Base-by-base conservation (phyloP, 2,113 vertebrate species). In the Ceratotherium simum region DNA sequence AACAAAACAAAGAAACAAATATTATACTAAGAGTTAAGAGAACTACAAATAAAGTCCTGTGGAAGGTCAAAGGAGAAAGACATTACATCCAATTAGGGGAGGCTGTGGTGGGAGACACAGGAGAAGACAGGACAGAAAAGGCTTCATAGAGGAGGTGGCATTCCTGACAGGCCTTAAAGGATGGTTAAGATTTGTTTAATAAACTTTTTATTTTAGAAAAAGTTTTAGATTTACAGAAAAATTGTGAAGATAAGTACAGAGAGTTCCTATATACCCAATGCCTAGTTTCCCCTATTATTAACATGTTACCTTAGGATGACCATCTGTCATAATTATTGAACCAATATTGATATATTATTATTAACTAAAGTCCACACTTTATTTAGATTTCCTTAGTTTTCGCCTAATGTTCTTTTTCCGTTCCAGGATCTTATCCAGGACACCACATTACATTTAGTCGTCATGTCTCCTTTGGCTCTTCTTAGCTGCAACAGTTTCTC, bases 11-110 rank as follows among this genome's bases (percentile, higher is more conserved):
- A 80, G 81, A 39, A 69, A 91, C 3, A 60, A 65, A 73, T 54
- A 90, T 0, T 18, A 10, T n/a, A 46, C 13, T 58, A 78, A 93
- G 48, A 84, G 23, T 81, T 42, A 67, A 62, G 46, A 78, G 29
- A 89, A 79, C n/a, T 36, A 75, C 20, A 92, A 75, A 89, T n/a
- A 76, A 85, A 92, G 54, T 56, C n/a, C 21, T 64, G 4, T 46
- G 39, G 42, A 81, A 76, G 31, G 27, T 94, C 56, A 83, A 91
- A 97, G 56, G 39, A 46, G 51, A 82, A 82, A 88, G 42, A 78
- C 13, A 12, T 58, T 20, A 39, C 33, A 58, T 18, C 8, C 29
- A 69, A 14, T 36, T 12, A 72, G 33, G 75, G 33, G 7, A 70
- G 46, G 25, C 39, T 25, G 3, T 8, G 17, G n/a, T 64, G 12